Base-by-base conservation (phyloP, 2,113 vertebrate species). In the Passer montanus region DNA sequence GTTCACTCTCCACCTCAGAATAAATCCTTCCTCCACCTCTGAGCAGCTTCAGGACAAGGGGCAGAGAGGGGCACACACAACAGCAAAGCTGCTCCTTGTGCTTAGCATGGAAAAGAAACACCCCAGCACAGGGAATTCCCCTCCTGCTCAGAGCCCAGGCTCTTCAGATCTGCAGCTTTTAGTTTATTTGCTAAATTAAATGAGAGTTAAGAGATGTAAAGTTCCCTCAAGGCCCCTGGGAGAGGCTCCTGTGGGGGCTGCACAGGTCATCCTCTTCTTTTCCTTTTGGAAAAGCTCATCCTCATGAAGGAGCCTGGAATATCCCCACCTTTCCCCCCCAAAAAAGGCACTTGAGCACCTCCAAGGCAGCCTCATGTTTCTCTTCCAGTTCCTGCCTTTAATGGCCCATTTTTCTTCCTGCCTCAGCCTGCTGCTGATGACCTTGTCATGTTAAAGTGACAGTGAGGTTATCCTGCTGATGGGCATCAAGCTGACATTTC, bases 371-470 rank as follows among this genome's bases (percentile, higher is more conserved):
- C 56, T 58, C 30, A 0, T 7, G 66, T 73, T 84, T 87, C 82
- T 19, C 49, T 70, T 63, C 86, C 39, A 10, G 37, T 69, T 35
- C 87, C 81, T 4, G 15, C 28, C 82, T 47, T 47, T 90, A 92
- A 96, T 44, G 91, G 93, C 86, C 91, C 95, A 87, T 87, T 93
- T 87, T 93, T 97, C 97, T 94, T 81, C 26, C 89, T 89, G 91
- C 85, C 27, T 93, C 97, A 30, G 46, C 1, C 62, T 73, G 88
- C 52, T 59, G 90, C 66, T 37, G 64, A 27, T 74, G 96, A 97
- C 97, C 95, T 74, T 47, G 97, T 97, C 97, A 69, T 35, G 66
- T 95, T 97, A 85, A 94, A 85, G 81, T 66, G 93, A 91, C 96
- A 73, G 73, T 20, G 24, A 17, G 59, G 26, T 79, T 24, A 35